Evolutionary conservation across 2,113 vertebrate species (phyloP), one percentile per base, ranked within the genome.

Genomic region (Lucifuga dentata): DNA sequence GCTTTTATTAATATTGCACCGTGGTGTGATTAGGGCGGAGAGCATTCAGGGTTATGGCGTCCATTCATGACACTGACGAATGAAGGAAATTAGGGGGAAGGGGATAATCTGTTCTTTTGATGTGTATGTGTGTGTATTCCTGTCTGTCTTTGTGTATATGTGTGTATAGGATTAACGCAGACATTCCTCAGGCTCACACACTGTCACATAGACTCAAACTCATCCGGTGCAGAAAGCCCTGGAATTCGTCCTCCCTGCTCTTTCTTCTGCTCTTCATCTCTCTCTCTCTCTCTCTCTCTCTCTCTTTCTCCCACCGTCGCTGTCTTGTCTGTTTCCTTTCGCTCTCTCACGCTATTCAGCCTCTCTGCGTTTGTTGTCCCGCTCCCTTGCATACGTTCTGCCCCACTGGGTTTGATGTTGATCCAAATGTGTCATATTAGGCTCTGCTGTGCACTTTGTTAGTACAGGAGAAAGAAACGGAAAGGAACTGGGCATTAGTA

Each of bases 181-280:
- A 83, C 85, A 90, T 92, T 92, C 87, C 89, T 88, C 55, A 43
- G 64, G 80, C 82, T 81, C 80, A 65, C 76, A 80, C 82, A 77
- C 44, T 86, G 88, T 90, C 88, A 86, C 70, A 81, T 59, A 63
- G 66, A 78, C 75, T 86, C 75, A 81, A 50, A 78, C 72, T 87
- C 87, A 88, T 83, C 61, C 44, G 10, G 66, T 64, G 68, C 73
- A 80, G 66, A 88, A 86, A 86, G 74, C 73, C 52, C 76, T 73
- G 86, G 89, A 90, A 85, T 89, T 77, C 8, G 23, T 87, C 78
- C 49, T 80, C 53, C 67, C 53, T 58, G 68, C 58, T 76, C 43
- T 68, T 71, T 68, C 73, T 61, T 36, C 58, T 49, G 36, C 56
- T 62, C 53, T 55, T 72, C 55, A 40, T 75, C 68, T 48, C 45